Base-by-base conservation (phyloP, 1,140 invertebrate species). In the Pogonomyrmex barbatus region DNA sequence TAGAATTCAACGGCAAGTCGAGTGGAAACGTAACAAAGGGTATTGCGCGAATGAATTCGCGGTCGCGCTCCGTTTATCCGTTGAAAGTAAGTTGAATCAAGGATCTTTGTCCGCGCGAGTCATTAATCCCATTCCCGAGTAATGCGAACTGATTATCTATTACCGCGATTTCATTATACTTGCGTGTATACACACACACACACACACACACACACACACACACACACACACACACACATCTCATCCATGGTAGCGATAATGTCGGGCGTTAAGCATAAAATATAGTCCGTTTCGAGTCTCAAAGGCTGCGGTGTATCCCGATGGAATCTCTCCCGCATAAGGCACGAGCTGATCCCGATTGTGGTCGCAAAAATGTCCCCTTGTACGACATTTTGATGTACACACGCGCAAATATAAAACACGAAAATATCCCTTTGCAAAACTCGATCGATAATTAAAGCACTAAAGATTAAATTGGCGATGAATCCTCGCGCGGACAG, bases 141-240 rank as follows among this genome's bases (percentile, higher is more conserved):
- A 82, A 60, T 60, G 39, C 24, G 36, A 70, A 56, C 67, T 56
- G 79, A 82, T 82, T 58, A 82, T 82, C 79, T 82, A 60, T 82
- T 58, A 82, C 52, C 39, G 54, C 30, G 52, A 73, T 73, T 82
- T 82, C 30, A 82, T 82, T 71, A 84, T 54, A 24, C 24, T 56
- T 62, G 30, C 33, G 10, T 56, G 30, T 58, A 77, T 42, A 24
- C 0, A 24, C 0, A 24, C 24, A 24, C 0, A 24, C 0, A 24
- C 24, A 24, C 24, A 24, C 24, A 24, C 24, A 0, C 24, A 24
- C 24, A 24, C 42, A 30, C 30, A 30, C 6, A 47, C 14, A 30
- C n/a, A n/a, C 24, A 24, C 24, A 0, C 24, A 24, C 24, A 24
- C 42, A 30, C 30, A 30, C 6, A 47, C 14, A 30, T 47, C 65